Percentiles rank a stretch among this genome's conserved stretches.
Evolutionary conservation across 2,113 vertebrate species (phyloP).

Genomic region (Myiozetetes cayanensis): DNA sequence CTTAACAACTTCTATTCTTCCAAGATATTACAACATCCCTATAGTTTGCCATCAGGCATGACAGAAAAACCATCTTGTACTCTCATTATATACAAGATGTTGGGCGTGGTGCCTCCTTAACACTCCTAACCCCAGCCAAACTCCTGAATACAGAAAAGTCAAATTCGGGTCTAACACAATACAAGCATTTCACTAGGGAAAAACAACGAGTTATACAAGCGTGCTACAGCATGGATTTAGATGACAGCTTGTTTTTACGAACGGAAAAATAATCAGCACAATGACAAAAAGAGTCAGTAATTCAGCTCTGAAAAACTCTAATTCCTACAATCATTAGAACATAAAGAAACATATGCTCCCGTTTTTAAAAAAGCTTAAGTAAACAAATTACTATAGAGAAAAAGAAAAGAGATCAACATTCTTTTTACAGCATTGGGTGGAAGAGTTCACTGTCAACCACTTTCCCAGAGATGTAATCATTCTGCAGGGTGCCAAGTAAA

Average conservation of each 20-base stretch:
- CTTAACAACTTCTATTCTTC: neutral
- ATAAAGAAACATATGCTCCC: neutral
- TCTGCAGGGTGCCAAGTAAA: neutral
- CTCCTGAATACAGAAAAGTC: neutral
- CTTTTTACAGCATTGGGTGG: neutral
- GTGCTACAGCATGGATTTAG: neutral
- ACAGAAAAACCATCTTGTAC: neutral
- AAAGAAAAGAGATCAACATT: neutral
- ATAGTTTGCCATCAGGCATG: neutral
- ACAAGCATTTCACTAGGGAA: neutral
- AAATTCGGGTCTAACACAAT: neutral
- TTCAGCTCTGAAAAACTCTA: constrained; percentile 21
- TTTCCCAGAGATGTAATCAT: neutral
- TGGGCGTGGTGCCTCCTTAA: neutral
- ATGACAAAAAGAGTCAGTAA: neutral
- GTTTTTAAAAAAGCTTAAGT: neutral
- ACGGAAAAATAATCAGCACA: constrained; percentile 36
- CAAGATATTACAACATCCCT: neutral
- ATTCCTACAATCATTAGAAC: neutral
- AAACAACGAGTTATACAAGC: neutral
- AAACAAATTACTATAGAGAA: neutral
- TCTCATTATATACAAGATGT: neutral
- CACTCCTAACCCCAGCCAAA: neutral
- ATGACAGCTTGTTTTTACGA: constrained; percentile 2
- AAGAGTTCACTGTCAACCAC: neutral